These are phyloP conservation scores for Yasuhikotakia modesta DNA, from an alignment of 2,797 vertebrate genomes.

Conservation along the genomic window DNA sequence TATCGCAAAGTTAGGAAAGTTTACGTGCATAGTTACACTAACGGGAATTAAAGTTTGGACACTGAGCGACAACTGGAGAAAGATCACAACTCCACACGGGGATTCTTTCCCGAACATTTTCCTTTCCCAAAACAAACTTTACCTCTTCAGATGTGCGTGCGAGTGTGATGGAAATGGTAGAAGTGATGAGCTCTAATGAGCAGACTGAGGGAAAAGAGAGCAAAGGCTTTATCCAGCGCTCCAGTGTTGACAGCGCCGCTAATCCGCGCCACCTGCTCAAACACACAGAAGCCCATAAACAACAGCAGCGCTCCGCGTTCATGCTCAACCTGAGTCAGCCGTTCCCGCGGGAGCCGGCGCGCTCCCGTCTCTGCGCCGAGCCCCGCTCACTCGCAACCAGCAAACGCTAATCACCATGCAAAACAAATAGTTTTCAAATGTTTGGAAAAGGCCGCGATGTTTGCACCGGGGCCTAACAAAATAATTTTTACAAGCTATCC, in stretches of 20 bases:
- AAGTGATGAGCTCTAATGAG: slow-evolving; percentile 62
- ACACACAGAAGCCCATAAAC: slow-evolving; percentile 73
- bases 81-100: slow-evolving; percentile 23
- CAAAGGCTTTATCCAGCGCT: slow-evolving; percentile 86
- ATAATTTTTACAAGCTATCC: slow-evolving; percentile 88
- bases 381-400: slow-evolving; percentile 66
- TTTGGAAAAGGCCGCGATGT: slow-evolving; percentile 81
- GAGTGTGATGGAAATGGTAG: slow-evolving; percentile 69
- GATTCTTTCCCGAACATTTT: slow-evolving; percentile 1
- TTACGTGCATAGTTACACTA: too few relatives aligned
- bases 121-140: slow-evolving; percentile 4
- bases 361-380: slow-evolving; percentile 71
- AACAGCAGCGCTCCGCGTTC: slow-evolving; percentile 68
- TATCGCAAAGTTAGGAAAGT: not conserved
- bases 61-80: slow-evolving; percentile 19
- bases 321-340: slow-evolving; percentile 65
- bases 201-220: slow-evolving; percentile 68
- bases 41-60: not conserved
- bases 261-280: slow-evolving; percentile 99
- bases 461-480: slow-evolving; percentile 85
- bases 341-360: slow-evolving; percentile 74
- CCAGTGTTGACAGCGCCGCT: slow-evolving; percentile 94
- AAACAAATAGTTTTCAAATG: slow-evolving; percentile 87
- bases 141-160: slow-evolving; percentile 59
- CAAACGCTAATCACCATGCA: slow-evolving; percentile 76